Base-by-base conservation (phyloP, 2,797 vertebrate species). In the Alauda arvensis region DNA sequence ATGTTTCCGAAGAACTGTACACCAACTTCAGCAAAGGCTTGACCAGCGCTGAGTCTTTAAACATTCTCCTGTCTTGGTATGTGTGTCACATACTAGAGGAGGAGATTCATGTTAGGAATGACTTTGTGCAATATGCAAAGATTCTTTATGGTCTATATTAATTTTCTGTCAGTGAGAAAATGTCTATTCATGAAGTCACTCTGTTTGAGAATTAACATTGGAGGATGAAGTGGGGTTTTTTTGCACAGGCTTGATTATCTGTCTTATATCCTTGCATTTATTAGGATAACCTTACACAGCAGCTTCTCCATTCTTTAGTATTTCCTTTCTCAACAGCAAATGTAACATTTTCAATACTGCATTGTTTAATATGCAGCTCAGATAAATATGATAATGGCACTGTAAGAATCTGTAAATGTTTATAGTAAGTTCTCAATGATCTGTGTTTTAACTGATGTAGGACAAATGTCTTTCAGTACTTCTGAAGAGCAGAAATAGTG, bases 321-420 rank as follows among this genome's bases (percentile, higher is more conserved):
- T 55, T 75, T 80, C 5, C 21, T 62, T 84, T 85, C 26, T 62
- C 4, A 56, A 24, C 31, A 62, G 10, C n/a, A 75, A 65, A 78
- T 2, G 4, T 72, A 57, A 55, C 9, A 43, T 85, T 79, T 66
- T 79, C 77, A 63, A 15, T 65, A 39, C 10, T 8, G 26, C 12
- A 5, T 76, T 91, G 71, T 78, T 90, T 78, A 80, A 66, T 89
- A 39, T 49, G 26, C 19, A 66, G 39, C 33, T 92, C 46, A 71
- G 45, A 55, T 77, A 88, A 87, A 39, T 85, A 77, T 12, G 34
- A 28, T 69, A 77, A 37, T 60, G 17, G 40, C 39, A 56, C 18
- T 34, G 29, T 77, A 52, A 40, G 31, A 81, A 77, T 93, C n/a
- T 57, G 45, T 86, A 86, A 91, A 60, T 85, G 46, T 62, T 91